phyloP scores from a whole-genome alignment of 2,113 vertebrate species.

The Hirundichthys speculiger region DNA sequence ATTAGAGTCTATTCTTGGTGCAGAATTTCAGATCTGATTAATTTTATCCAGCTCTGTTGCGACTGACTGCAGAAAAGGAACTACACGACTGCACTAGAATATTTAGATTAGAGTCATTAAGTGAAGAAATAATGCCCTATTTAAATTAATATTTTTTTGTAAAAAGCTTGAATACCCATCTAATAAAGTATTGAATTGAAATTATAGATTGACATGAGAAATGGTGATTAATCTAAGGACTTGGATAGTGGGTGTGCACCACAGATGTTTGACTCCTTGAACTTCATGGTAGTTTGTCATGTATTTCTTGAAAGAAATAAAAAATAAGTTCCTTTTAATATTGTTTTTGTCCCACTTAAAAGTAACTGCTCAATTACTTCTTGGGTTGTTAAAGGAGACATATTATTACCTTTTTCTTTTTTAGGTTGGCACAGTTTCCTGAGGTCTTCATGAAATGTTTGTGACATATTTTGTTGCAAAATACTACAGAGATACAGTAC shows the following conservation, averaged over 20 bases:
- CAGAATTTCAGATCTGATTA: background rate
- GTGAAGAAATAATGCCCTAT: background rate
- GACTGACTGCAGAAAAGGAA: slow-evolving; percentile 8
- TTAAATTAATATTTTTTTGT: slow-evolving; percentile 8
- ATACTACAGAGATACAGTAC: no score
- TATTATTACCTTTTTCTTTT: no score
- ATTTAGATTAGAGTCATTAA: slow-evolving; percentile 17
- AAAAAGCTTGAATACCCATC: slow-evolving; percentile 1
- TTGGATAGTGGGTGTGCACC: no score
- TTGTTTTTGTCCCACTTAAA: no score
- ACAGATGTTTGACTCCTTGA: background rate
- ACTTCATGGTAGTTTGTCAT: no score
- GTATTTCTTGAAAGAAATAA: no score
- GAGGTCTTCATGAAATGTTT: no score
- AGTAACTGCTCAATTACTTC: no score
- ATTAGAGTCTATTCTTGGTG: background rate
- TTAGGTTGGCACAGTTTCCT: no score
- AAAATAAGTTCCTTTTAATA: no score
- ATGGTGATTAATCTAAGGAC: background rate
- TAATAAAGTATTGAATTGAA: slow-evolving; percentile 3
- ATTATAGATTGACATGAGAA: background rate
- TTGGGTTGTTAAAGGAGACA: no score
- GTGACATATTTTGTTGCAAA: no score
- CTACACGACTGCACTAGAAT: background rate
- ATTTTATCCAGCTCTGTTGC: background rate